These are phyloP conservation scores for Drosophila simulans DNA, from an alignment of 1,140 invertebrate species.

Conservation along the genomic window DNA sequence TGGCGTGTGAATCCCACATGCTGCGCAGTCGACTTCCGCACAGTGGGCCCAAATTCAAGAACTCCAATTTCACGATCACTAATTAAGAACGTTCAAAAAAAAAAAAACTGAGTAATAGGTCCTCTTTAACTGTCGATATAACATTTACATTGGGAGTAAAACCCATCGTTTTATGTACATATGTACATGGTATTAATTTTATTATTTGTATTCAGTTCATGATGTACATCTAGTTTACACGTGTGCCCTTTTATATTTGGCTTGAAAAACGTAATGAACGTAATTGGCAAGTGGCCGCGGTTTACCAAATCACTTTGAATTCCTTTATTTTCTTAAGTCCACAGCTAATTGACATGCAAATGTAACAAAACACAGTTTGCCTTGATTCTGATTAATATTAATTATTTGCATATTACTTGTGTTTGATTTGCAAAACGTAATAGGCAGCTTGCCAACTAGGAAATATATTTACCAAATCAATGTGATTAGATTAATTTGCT, in stretches of 20 bases:
- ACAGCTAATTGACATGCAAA: constrained; percentile 3
- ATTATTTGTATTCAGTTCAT: too few relatives aligned
- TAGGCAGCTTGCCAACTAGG: constrained; percentile 1
- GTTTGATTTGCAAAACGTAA: neutral
- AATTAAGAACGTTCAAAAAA: too few relatives aligned
- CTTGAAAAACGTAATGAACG: neutral
- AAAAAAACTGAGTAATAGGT: too few relatives aligned
- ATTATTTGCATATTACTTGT: neutral
- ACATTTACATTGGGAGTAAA: too few relatives aligned
- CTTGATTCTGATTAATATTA: neutral
- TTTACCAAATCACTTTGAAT: constrained; percentile 6
- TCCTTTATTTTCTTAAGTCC: neutral
- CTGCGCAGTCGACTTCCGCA: constrained; percentile 42
- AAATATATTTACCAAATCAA: constrained; percentile 8
- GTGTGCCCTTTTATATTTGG: neutral
- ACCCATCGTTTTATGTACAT: too few relatives aligned
- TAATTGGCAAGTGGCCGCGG: constrained; percentile 1
- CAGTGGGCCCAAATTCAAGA: constrained; percentile 10
- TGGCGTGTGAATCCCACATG: constrained; percentile 56
- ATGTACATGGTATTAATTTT: too few relatives aligned
- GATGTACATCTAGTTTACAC: too few relatives aligned
- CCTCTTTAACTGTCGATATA: too few relatives aligned
- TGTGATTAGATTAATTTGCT: constrained; percentile 2
- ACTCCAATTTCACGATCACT: neutral
- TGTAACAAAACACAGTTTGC: neutral